A percentile compares a stretch with the other conserved stretches of the same genome.
phyloP scores from a whole-genome alignment of 2,888 invertebrate species.

The Megamerina dolium region DNA sequence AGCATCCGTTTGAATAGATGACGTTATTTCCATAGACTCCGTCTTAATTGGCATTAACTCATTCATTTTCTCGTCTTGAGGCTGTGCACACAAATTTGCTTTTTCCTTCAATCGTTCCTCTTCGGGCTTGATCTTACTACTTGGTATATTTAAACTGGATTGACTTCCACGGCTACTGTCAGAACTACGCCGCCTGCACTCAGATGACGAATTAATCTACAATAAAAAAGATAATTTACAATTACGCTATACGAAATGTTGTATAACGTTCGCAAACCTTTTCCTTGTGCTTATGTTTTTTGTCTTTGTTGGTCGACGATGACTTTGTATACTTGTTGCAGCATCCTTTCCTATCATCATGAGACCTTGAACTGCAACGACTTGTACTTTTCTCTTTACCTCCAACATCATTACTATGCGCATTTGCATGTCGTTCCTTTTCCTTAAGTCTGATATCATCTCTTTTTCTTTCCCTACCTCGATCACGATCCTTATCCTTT shows the following conservation, averaged over 20 bases:
- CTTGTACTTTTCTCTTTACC: conserved; percentile 19
- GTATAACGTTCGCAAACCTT: not conserved
- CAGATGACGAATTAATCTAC: conserved; percentile 25
- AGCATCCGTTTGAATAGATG: too few relatives aligned
- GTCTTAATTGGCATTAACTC: too few relatives aligned
- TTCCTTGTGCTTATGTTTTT: conserved; percentile 9
- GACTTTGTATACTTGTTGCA: not conserved
- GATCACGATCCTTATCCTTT: conserved; percentile 44
- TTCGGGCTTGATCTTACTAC: too few relatives aligned
- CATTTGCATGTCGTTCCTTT: conserved; percentile 6
- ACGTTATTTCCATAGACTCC: too few relatives aligned
- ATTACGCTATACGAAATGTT: conserved; percentile 7
- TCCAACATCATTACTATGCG: conserved; percentile 15
- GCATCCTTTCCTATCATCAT: not conserved
- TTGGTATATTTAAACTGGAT: too few relatives aligned
- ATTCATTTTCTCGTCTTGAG: too few relatives aligned
- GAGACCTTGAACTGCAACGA: conserved; percentile 2
- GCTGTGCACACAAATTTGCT: too few relatives aligned
- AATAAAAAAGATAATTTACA: conserved; percentile 5
- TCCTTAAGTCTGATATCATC: conserved; percentile 5
- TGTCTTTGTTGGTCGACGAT: conserved; percentile 10
- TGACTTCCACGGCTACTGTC: conserved; percentile 41
- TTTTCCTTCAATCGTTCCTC: too few relatives aligned
- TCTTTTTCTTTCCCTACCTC: conserved; percentile 29
- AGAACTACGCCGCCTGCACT: conserved; percentile 39